Conservation (phyloP, 53 echinoderm and acorn worm genomes). For the Henricia sp. region DNA sequence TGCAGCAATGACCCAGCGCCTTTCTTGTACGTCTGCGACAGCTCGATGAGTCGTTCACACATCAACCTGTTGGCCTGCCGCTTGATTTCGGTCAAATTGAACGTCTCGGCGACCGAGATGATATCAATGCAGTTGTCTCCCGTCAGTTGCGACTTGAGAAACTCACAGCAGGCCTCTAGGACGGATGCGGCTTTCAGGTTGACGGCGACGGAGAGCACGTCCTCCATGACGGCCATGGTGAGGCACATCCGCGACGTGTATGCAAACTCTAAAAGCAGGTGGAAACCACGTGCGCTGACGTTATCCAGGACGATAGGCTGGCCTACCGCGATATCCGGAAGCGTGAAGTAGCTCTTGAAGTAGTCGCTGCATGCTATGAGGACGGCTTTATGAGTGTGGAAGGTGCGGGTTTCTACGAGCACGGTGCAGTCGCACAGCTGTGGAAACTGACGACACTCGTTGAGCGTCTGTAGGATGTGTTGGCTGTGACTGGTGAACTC, state of each 20-base stretch:
- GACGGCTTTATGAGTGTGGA: slow-evolving; percentile 79
- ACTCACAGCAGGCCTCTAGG: slow-evolving; percentile 85
- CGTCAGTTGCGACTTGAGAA: slow-evolving; percentile 79
- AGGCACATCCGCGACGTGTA: slow-evolving; percentile 80
- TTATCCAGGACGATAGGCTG: slow-evolving; percentile 64
- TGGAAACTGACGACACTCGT: slow-evolving; percentile 79
- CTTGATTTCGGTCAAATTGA: slow-evolving; percentile 78
- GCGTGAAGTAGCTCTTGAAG: slow-evolving; percentile 70
- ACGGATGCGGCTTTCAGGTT: slow-evolving; percentile 72
- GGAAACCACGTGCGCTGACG: slow-evolving; percentile 69
- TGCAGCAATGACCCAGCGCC: slow-evolving; percentile 33
- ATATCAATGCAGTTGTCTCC: slow-evolving; percentile 91
- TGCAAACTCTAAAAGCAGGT: slow-evolving; percentile 84
- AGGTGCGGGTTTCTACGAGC: slow-evolving; percentile 69
- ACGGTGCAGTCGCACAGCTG: slow-evolving; percentile 81
- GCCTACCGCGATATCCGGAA: slow-evolving; percentile 18
- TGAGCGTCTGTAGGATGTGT: slow-evolving; percentile 75
- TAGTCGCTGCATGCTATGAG: slow-evolving; percentile 85
- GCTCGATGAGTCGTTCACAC: slow-evolving; percentile 85
- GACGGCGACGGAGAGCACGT: slow-evolving; percentile 70
- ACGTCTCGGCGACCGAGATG: slow-evolving; percentile 83
- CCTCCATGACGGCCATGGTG: slow-evolving; percentile 75
- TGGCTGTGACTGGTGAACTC: slow-evolving; percentile 75
- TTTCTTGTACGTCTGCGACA: slow-evolving; percentile 81
- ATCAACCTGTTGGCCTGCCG: slow-evolving; percentile 81